Evolutionary conservation across 92 coral and sea anemone genomes (phyloP).

Genomic region (Ricordea florida): DNA sequence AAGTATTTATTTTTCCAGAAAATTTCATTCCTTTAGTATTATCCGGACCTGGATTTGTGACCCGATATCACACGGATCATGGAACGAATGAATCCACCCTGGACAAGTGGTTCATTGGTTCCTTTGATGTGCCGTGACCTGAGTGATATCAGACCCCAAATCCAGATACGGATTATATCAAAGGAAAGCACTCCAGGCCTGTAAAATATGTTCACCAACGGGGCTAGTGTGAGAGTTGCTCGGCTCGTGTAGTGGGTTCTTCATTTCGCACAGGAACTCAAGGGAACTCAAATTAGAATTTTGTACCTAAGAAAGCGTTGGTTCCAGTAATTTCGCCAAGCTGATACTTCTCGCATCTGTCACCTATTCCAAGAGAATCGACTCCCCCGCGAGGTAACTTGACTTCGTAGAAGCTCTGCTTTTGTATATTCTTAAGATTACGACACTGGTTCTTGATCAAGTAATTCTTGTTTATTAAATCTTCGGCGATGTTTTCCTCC

Average conservation of each 20-base stretch:
- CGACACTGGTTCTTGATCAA: constrained; percentile 42
- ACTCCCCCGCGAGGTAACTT: background rate
- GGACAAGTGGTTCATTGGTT: too few species aligned
- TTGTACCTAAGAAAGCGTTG: constrained; percentile 39
- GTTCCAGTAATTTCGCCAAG: constrained; percentile 15
- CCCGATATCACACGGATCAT: too few species aligned
- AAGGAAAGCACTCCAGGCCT: too few species aligned
- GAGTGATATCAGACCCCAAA: too few species aligned
- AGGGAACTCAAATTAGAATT: background rate
- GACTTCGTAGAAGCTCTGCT: constrained; percentile 58
- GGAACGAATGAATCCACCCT: too few species aligned
- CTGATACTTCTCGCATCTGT: constrained; percentile 12
- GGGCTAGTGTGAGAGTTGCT: too few species aligned
- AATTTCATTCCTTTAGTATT: background rate
- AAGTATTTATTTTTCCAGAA: background rate
- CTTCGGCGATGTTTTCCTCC: constrained; percentile 38
- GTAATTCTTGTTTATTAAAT: constrained; percentile 38
- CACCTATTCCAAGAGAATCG: background rate
- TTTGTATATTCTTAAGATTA: constrained; percentile 6
- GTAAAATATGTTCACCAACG: too few species aligned
- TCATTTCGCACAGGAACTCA: background rate
- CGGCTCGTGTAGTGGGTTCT: background rate
- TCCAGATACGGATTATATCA: too few species aligned
- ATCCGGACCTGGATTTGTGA: background rate
- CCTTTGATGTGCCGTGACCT: too few species aligned